Percentiles rank a stretch among this genome's conserved stretches.
phyloP scores from a whole-genome alignment of 2,888 invertebrate species.

The Tridacna gigas region DNA sequence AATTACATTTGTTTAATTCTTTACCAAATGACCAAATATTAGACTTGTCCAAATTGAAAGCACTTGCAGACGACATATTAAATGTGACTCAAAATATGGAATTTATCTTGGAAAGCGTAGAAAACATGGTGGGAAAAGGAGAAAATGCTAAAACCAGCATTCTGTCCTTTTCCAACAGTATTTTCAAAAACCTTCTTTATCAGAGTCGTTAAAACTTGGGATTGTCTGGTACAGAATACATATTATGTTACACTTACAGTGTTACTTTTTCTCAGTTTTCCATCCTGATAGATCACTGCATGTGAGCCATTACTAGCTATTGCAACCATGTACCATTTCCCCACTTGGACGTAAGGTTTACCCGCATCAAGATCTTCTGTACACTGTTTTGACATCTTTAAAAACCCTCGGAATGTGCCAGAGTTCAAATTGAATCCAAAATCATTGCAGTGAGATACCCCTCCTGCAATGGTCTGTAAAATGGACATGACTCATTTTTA shows the following conservation, averaged over 20 bases:
- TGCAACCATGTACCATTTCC: conserved; percentile 74
- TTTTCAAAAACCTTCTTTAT: neutral
- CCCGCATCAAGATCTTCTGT: conserved; percentile 66
- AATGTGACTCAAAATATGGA: too few relatives aligned
- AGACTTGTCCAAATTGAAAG: too few relatives aligned
- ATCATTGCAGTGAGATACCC: conserved; percentile 68
- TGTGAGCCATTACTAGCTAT: conserved; percentile 69
- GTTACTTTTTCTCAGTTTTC: conserved; percentile 51
- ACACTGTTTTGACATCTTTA: conserved; percentile 59
- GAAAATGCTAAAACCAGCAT: too few relatives aligned
- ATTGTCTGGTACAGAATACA: neutral
- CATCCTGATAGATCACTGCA: conserved; percentile 65
- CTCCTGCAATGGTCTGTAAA: conserved; percentile 71
- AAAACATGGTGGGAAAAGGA: too few relatives aligned
- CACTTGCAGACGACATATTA: too few relatives aligned
- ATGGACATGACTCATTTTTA: neutral
- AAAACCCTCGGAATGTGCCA: conserved; percentile 67
- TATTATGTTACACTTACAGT: conserved; percentile 52
- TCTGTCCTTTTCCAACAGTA: too few relatives aligned
- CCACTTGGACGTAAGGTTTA: conserved; percentile 46
- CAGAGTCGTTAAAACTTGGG: neutral
- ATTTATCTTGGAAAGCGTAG: too few relatives aligned
- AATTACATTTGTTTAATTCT: too few relatives aligned
- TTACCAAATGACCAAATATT: too few relatives aligned
- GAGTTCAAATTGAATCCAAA: conserved; percentile 74